Base-by-base conservation (phyloP, 1,140 invertebrate species). In the Bombus affinis region DNA sequence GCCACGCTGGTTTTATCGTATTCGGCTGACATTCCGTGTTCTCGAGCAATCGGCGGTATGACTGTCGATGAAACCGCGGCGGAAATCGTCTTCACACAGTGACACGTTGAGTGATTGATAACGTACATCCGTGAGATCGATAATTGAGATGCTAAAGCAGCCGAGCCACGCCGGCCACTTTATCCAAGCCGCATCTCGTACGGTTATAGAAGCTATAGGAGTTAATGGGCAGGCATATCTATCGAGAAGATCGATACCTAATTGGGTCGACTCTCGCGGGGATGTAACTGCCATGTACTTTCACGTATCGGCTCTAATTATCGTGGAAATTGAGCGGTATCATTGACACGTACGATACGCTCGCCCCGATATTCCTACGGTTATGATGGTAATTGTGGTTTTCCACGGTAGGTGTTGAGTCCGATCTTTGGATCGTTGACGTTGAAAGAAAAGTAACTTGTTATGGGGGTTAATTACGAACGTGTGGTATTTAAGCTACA, bases 191-290 rank as follows among this genome's bases (percentile, higher is more conserved):
- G 65, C 85, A 83, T 89, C 89, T 90, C n/a, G 68, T 74, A 85
- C 85, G 86, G 86, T 89, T 90, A 80, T 83, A 86, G 76, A 77
- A 89, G 87, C 73, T 44, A 82, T 57, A 59, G 62, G 65, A 90
- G 70, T 85, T 89, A 89, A 90, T 68, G 74, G 65, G 62, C 59
- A 65, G 73, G 73, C 77, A 42, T 90, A 90, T 89, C 88, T 89
- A 73, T 89, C 88, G 62, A n/a, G 70, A 81, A 42, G 89, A 90
- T 90, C 89, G 88, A 87, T 89, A 78, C 42, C 73, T 90, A 90
- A 90, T 89, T 90, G 83, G 88, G 85, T 82, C 88, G 88, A 89
- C 62, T 71, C 88, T 75, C 78, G 70, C 73, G 88, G 47, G 89
- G 53, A 87, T 87, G 66, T 57, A 74, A 83, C 73, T 39, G 65